A percentile compares a stretch with the other conserved stretches of the same genome.
Conservation (phyloP, 2,888 invertebrate species). For the Ligdia adustata region DNA sequence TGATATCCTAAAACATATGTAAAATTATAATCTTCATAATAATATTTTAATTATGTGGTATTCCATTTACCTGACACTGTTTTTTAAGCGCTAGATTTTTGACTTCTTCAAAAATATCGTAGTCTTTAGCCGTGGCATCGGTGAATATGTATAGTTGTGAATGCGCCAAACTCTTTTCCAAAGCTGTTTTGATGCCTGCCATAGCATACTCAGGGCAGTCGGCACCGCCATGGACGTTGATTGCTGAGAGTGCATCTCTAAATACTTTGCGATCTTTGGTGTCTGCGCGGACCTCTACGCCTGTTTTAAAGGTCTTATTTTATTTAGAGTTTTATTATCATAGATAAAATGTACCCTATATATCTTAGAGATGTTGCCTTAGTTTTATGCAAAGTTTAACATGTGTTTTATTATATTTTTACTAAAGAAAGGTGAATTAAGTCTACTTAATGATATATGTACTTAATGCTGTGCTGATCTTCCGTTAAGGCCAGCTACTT, state of each 20-base stretch:
- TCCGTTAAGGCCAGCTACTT: too few species aligned
- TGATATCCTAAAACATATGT: too few species aligned
- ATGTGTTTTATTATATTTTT: too few species aligned
- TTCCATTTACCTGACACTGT: conserved; percentile 40
- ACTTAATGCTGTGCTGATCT: too few species aligned
- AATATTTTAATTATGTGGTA: too few species aligned
- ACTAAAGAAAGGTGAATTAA: too few species aligned
- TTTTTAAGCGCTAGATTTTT: conserved; percentile 41
- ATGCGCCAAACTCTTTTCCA: conserved; percentile 40
- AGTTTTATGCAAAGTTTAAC: not conserved
- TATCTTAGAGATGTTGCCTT: not conserved
- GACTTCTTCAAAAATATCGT: conserved; percentile 17
- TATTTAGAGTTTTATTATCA: not conserved
- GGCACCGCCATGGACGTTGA: not conserved
- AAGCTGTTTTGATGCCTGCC: conserved; percentile 38
- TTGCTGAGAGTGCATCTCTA: not conserved
- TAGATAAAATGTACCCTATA: not conserved
- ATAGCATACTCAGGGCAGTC: conserved; percentile 45
- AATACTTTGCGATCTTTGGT: conserved; percentile 1
- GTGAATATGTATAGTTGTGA: conserved; percentile 49
- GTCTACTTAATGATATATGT: too few species aligned
- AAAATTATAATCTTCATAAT: too few species aligned
- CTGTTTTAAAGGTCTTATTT: too few species aligned
- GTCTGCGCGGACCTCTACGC: not conserved
- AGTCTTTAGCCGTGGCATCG: conserved; percentile 47